phyloP scores from a whole-genome alignment of 92 coral and sea anemone species.

The Paragorgia papillata region DNA sequence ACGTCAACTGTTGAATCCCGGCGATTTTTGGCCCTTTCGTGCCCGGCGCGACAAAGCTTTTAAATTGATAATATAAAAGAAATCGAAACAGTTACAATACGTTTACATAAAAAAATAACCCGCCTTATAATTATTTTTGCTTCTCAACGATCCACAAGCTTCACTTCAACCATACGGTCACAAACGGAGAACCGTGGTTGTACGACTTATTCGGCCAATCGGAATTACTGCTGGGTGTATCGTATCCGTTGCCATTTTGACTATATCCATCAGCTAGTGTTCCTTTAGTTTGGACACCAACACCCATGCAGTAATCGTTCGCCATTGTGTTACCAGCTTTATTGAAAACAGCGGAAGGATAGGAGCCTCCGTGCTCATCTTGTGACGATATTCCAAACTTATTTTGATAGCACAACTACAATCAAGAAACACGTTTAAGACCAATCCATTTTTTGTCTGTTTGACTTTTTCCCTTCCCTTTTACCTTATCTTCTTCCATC shows the following conservation, averaged over 20 bases:
- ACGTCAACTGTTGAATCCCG: too few species aligned
- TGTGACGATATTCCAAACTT: constrained; percentile 73
- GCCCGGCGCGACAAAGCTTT: too few species aligned
- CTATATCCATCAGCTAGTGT: constrained; percentile 75
- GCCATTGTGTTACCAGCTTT: constrained; percentile 50
- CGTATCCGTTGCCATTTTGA: constrained; percentile 75
- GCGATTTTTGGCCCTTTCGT: too few species aligned
- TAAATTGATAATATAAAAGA: too few species aligned
- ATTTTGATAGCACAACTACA: constrained; percentile 73
- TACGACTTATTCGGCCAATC: constrained; percentile 78
- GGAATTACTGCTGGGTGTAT: constrained; percentile 72
- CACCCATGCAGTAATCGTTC: constrained; percentile 76
- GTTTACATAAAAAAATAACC: too few species aligned
- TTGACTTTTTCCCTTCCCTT: too few species aligned
- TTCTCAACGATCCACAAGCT: too few species aligned
- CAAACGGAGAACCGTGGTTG: constrained; percentile 66
- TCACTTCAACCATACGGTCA: constrained; percentile 81
- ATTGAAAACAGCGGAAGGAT: constrained; percentile 67
- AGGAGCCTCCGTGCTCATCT: constrained; percentile 69
- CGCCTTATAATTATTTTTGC: too few species aligned
- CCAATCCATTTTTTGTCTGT: too few species aligned
- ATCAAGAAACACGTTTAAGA: not conserved
- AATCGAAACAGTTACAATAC: too few species aligned
- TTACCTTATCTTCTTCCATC: too few species aligned
- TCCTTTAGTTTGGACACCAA: constrained; percentile 68